Base-by-base conservation (phyloP, 2,113 vertebrate species). In the Apistogramma diplotaenia region DNA sequence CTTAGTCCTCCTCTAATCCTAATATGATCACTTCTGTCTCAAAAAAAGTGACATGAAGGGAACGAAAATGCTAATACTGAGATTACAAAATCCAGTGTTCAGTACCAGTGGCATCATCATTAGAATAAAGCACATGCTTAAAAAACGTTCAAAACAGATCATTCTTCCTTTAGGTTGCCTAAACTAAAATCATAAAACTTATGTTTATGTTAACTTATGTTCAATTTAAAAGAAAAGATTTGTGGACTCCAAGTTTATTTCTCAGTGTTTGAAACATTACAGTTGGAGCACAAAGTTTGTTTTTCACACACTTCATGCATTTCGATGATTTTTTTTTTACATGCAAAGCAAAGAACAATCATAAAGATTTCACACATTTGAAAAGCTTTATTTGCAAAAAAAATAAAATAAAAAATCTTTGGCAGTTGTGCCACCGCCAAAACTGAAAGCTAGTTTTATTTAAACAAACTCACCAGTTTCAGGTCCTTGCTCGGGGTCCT, bases 401-500 rank as follows among this genome's bases (percentile, higher is more conserved):
- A 18, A 43, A 43, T 18, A 18, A 18, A 18, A 43, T 65, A 25
- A 65, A 65, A 43, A 43, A 23, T 21, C 43, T 65, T 65, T 43
- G 3, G 37, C 21, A 43, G 61, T 37, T 37, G 43, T 25, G 61
- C n/a, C 0, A 0, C 35, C 43, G 61, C 40, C 35, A 23, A 25
- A 46, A 3, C 3, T 53, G 56, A 15, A 19, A 16, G 19, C 3
- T 27, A 21, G 5, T 8, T n/a, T 71, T 5, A 10, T 62, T 35
- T 6, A 3, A 8, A 18, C 40, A 21, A 62, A 85, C 95, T 92
- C 82, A 97, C 96, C 96, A 82, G 91, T 94, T 29, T 97, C 96
- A 19, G 94, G 96, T 71, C 95, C 95, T 78, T 91, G 95, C 58
- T 96, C 96, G 0, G 94, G 84, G 23, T 95, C 96, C 77, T 94